Percentiles rank a stretch among this genome's conserved stretches.
phyloP scores from a whole-genome alignment of 2,888 invertebrate genomes.

The Morpho achilles region DNA sequence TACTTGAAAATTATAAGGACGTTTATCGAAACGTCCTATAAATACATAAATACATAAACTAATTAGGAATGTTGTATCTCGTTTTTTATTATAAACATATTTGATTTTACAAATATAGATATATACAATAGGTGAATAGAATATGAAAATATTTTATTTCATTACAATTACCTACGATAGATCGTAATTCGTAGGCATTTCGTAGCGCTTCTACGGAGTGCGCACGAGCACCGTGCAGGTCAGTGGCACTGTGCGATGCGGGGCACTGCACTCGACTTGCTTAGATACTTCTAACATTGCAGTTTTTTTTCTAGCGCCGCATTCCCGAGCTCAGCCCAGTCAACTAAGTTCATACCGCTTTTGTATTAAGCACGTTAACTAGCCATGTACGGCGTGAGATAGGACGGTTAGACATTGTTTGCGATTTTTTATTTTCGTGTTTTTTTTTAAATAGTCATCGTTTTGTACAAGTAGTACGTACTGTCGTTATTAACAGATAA shows the following conservation, averaged over 20 bases:
- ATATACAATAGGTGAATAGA: too few species aligned
- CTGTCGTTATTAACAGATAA: too few species aligned
- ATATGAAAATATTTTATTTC: too few species aligned
- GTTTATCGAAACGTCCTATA: too few species aligned
- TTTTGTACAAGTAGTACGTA: too few species aligned
- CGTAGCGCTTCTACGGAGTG: constrained; percentile 58
- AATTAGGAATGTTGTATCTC: too few species aligned
- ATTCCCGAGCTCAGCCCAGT: constrained; percentile 52
- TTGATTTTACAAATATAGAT: too few species aligned
- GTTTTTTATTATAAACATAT: too few species aligned
- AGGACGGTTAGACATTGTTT: constrained; percentile 19
- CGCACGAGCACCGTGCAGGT: constrained; percentile 48
- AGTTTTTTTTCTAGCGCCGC: constrained; percentile 71
- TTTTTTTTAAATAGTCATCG: too few species aligned
- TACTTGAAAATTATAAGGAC: too few species aligned
- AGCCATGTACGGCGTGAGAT: constrained; percentile 24
- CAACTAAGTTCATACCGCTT: constrained; percentile 44
- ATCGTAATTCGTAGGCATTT: constrained; percentile 44
- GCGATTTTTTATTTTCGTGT: constrained; percentile 8
- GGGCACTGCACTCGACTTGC: constrained; percentile 72
- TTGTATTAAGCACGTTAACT: constrained; percentile 30
- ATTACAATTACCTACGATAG: too few species aligned
- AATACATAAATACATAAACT: too few species aligned
- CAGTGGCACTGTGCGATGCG: constrained; percentile 62
- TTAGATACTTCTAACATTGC: constrained; percentile 75